Evolutionary conservation across 2,113 vertebrate genomes (phyloP).

Genomic region (Accipiter cooperii): DNA sequence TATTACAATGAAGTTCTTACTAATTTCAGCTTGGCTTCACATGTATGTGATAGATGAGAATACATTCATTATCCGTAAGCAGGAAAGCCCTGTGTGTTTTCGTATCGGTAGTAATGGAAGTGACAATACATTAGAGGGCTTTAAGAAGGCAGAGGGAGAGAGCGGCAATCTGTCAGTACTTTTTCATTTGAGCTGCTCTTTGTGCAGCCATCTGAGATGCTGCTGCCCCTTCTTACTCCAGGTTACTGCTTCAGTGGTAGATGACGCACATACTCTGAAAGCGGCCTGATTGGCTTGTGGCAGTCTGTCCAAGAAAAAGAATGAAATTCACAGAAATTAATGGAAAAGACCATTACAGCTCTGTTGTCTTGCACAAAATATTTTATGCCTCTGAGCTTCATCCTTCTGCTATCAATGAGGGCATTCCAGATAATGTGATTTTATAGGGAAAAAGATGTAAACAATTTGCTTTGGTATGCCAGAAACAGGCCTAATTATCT

Average conservation of each 20-base stretch:
- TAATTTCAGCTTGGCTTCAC: conserved; percentile 18
- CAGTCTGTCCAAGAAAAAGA: not conserved
- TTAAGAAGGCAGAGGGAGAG: not conserved
- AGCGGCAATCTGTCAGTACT: not conserved
- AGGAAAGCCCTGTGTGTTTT: not conserved
- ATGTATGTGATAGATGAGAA: not conserved
- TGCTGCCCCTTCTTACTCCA: not conserved
- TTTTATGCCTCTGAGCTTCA: not conserved
- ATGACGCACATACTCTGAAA: not conserved
- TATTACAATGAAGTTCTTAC: conserved; percentile 13
- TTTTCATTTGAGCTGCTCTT: not conserved
- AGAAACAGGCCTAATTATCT: not conserved
- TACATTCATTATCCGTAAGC: not conserved
- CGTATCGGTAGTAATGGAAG: not conserved
- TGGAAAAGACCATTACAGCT: not conserved
- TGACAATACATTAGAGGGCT: not conserved
- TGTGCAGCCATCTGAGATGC: not conserved
- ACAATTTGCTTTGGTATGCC: not conserved
- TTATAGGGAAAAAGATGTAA: conserved; percentile 3
- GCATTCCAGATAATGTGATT: not conserved
- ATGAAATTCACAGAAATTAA: not conserved
- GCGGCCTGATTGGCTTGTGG: not conserved
- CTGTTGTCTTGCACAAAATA: not conserved
- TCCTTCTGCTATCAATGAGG: not conserved
- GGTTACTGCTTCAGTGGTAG: not conserved